A percentile compares a stretch with the other conserved stretches of the same genome.
These are phyloP conservation scores for Albula goreensis DNA, from an alignment of 2,113 vertebrate genomes.

Conservation along the genomic window DNA sequence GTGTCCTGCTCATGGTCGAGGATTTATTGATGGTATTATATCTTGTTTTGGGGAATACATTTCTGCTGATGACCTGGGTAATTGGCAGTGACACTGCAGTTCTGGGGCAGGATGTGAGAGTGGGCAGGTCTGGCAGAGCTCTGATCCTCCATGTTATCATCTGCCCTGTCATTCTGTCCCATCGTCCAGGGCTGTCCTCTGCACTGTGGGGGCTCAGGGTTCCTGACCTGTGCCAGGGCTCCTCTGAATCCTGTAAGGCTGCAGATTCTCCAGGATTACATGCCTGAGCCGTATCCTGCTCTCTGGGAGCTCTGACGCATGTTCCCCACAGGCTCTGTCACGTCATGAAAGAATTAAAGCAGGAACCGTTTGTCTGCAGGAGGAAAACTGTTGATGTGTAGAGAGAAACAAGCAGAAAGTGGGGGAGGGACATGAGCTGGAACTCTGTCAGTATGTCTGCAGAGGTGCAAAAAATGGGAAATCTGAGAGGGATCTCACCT, in stretches of 20 bases:
- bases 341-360: background rate
- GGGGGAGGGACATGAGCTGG: background rate
- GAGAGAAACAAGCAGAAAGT: background rate
- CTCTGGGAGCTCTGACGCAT: background rate
- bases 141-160: background rate
- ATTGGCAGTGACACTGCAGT: background rate
- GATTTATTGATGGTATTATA: background rate
- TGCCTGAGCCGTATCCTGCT: background rate
- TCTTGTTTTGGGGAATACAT: background rate
- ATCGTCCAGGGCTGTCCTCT: background rate
- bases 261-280: background rate
- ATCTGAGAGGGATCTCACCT: background rate
- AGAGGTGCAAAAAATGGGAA: background rate
- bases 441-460: background rate
- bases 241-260: background rate
- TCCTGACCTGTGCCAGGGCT: background rate
- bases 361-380: too few relatives aligned
- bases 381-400: too few relatives aligned
- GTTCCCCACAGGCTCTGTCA: background rate
- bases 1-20: background rate
- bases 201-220: background rate
- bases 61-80: slow-evolving; percentile 7
- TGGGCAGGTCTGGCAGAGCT: background rate
- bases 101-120: background rate
- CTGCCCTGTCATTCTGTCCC: background rate